phyloP scores from a whole-genome alignment of 2,888 invertebrate species.

The Urechis unicinctus region DNA sequence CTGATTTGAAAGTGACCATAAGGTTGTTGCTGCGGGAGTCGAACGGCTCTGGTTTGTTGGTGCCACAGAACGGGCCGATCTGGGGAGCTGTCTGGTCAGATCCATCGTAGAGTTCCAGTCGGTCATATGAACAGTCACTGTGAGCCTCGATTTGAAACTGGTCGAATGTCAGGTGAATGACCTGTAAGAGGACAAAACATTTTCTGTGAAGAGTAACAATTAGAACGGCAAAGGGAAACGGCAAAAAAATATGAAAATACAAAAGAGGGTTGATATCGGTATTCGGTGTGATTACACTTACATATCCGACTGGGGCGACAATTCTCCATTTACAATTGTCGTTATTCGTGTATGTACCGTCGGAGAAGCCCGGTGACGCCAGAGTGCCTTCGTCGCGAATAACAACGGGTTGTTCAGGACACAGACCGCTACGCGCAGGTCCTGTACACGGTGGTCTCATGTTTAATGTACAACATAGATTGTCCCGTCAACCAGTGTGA shows the following conservation, averaged over 20 bases:
- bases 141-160: neutral
- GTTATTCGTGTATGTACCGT: neutral
- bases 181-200: too few species aligned
- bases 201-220: neutral
- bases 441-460: too few species aligned
- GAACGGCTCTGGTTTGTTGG: constrained; percentile 3
- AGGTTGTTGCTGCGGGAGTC: constrained; percentile 10
- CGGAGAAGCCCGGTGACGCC: neutral
- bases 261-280: too few species aligned
- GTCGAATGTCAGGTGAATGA: neutral
- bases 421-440: too few species aligned
- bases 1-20: constrained; percentile 11
- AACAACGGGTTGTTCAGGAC: neutral
- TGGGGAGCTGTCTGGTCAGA: neutral
- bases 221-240: neutral
- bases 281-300: neutral
- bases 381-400: neutral
- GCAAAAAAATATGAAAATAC: too few species aligned
- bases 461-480: too few species aligned
- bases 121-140: neutral
- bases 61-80: constrained; percentile 9
- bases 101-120: neutral
- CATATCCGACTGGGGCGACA: neutral
- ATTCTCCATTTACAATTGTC: neutral
- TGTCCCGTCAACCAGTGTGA: too few species aligned